Base-by-base conservation (phyloP, 2,113 vertebrate species). In the Elephas maximus region DNA sequence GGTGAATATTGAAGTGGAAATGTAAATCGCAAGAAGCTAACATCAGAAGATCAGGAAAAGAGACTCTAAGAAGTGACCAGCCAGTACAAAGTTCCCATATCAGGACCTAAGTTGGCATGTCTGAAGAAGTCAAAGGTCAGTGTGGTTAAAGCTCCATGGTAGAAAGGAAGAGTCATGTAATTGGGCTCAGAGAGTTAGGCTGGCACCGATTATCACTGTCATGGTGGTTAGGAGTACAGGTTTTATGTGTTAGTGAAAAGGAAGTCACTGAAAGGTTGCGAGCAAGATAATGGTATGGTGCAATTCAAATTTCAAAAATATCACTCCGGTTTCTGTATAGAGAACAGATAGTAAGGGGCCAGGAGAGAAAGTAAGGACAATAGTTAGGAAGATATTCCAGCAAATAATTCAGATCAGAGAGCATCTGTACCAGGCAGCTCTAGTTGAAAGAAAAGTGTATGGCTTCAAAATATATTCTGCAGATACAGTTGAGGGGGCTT, bases 271-370 rank as follows among this genome's bases (percentile, higher is more conserved):
- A 78, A 84, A 30, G 63, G 7, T 73, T 65, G 24, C 20, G 62
- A 41, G 44, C 12, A 85, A 57, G 17, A 82, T 23, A 73, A 45
- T 41, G 28, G 26, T n/a, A 82, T 44, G 23, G 77, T 85, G 37
- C 24, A 74, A 83, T 62, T 60, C 76, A 79, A 77, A 17, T 78
- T 90, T 96, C 78, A 71, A 88, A 92, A 80, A 63, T 78, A 85
- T 63, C 14, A 63, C 41, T 82, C 14, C 53, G 12, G 28, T 57
- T 86, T 57, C 78, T 80, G 15, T 57, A 57, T 57, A 57, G 53
- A 57, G 14, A 48, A 5, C 48, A 48, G 48, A 48, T 48, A 8
- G 7, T 44, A 77, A 63, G 28, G 15, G 77, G n/a, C 71, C 57
- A 69, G 11, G 37, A 91, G 63, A 30, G 23, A 90, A 87, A 67